A percentile compares a stretch with the other conserved stretches of the same genome.
phyloP scores from a whole-genome alignment of 1,140 invertebrate species.

The Temnothorax longispinosus region DNA sequence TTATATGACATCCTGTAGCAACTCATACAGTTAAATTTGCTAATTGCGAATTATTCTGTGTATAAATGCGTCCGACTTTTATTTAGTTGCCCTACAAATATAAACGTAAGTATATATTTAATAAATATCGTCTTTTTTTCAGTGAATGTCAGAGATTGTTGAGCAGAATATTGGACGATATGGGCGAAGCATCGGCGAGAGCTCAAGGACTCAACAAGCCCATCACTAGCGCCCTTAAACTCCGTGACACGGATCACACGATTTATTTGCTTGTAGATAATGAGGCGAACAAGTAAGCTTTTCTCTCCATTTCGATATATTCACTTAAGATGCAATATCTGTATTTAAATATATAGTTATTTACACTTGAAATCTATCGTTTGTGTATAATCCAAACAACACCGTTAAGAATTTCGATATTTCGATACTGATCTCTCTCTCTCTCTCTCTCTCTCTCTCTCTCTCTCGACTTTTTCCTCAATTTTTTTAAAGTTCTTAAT shows the following conservation, averaged over 20 bases:
- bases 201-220: conserved; percentile 91
- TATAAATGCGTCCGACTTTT: neutral
- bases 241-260: conserved; percentile 89
- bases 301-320: neutral
- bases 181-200: conserved; percentile 90
- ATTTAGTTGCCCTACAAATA: neutral
- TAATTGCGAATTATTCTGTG: neutral
- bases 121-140: conserved; percentile 67
- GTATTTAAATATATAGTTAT: neutral
- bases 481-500: neutral
- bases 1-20: neutral
- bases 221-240: conserved; percentile 89
- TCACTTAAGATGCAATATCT: neutral
- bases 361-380: neutral
- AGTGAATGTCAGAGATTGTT: conserved; percentile 89
- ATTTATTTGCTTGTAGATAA: conserved; percentile 90
- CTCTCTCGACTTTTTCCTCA: neutral
- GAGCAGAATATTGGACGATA: conserved; percentile 88
- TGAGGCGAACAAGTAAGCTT: conserved; percentile 87
- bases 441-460: too few species aligned
- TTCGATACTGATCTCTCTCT: neutral
- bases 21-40: neutral
- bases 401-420: neutral
- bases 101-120: neutral
- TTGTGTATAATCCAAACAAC: neutral